Evolutionary conservation across 1,140 invertebrate genomes (phyloP).

Genomic region (Philotrypesis tridentata): DNA sequence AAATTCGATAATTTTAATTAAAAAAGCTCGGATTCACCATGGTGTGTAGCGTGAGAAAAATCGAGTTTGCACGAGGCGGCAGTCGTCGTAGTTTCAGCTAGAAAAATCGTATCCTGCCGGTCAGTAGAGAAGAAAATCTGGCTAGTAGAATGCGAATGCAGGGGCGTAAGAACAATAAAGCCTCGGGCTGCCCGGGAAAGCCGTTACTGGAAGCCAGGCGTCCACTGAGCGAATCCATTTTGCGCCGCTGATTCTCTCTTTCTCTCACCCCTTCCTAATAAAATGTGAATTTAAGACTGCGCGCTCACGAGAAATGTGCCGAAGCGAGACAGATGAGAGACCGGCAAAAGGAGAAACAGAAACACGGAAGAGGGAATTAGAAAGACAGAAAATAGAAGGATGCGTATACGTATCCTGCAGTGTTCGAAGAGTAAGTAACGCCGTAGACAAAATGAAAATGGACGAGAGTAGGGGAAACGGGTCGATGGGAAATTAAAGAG

Average conservation of each 20-base stretch:
- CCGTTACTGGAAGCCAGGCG: constrained; percentile 13
- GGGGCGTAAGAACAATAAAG: constrained; percentile 11
- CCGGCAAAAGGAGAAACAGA: background rate
- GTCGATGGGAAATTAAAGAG: background rate
- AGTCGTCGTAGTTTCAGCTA: background rate
- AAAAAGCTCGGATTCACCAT: too few species aligned
- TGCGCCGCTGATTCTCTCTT: constrained; percentile 22
- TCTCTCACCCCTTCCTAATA: background rate
- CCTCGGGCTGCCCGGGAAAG: background rate
- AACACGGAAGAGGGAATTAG: background rate
- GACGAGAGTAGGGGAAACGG: background rate
- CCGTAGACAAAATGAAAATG: background rate
- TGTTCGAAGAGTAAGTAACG: background rate
- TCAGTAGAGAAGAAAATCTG: constrained; percentile 7
- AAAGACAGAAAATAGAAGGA: background rate
- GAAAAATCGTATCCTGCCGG: background rate
- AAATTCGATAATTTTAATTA: too few species aligned
- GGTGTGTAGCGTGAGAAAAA: too few species aligned
- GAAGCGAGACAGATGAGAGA: background rate
- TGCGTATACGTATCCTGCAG: too few species aligned
- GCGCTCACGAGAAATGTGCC: constrained; percentile 3
- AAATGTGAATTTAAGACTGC: constrained; percentile 17
- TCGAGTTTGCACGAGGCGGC: background rate
- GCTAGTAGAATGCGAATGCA: background rate
- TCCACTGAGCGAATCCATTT: constrained; percentile 40